phyloP scores from a whole-genome alignment of 1,140 invertebrate species.

The Mamestra configurata region DNA sequence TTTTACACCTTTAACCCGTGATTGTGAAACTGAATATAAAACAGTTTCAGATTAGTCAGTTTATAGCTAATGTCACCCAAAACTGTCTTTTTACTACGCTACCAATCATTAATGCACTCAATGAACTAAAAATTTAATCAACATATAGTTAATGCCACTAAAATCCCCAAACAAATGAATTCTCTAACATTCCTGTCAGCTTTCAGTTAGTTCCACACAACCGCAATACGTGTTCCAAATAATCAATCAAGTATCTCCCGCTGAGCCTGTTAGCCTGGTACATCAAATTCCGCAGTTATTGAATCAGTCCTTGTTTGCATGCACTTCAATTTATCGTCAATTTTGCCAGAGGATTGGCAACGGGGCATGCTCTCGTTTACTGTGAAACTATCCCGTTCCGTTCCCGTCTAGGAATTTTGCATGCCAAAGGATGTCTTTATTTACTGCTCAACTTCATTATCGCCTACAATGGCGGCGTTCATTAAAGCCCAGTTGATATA shows the following conservation, averaged over 20 bases:
- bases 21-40: neutral
- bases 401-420: slow-evolving; percentile 40
- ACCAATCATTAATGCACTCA: no score
- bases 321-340: slow-evolving; percentile 67
- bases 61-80: no score
- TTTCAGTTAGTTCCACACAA: neutral
- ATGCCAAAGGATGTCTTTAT: slow-evolving; percentile 35
- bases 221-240: slow-evolving; percentile 53
- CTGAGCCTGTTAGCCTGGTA: slow-evolving; percentile 45
- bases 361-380: slow-evolving; percentile 32
- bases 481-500: slow-evolving; percentile 23
- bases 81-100: no score
- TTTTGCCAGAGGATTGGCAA: slow-evolving; percentile 66
- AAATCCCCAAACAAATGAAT: neutral
- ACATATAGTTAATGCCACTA: neutral
- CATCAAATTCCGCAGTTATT: slow-evolving; percentile 59
- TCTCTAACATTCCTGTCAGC: neutral
- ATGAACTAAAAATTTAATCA: neutral
- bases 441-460: slow-evolving; percentile 35
- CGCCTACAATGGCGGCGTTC: slow-evolving; percentile 17
- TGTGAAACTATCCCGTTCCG: slow-evolving; percentile 15
- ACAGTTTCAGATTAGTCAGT: no score
- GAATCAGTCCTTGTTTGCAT: slow-evolving; percentile 62
- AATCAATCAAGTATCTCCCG: slow-evolving; percentile 53
- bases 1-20: neutral